These are phyloP conservation scores for Trimorus sp. DNA, from an alignment of 2,888 invertebrate genomes.

Conservation along the genomic window DNA sequence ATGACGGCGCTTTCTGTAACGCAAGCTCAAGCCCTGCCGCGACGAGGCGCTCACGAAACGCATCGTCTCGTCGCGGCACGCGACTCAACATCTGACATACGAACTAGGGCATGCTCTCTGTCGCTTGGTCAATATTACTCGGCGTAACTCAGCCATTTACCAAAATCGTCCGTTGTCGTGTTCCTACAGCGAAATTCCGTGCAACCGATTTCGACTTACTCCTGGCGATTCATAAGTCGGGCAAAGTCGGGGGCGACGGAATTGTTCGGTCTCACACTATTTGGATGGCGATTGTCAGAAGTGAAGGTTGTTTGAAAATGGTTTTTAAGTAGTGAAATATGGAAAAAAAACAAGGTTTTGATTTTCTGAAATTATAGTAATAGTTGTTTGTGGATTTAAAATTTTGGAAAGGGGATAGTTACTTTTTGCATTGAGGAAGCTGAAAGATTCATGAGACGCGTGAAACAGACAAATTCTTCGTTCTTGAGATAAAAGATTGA, in stretches of 20 bases:
- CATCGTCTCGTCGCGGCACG: conserved; percentile 29
- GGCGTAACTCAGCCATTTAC: conserved; percentile 42
- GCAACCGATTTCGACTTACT: conserved; percentile 41
- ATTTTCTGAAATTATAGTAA: too few species aligned
- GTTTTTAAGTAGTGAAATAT: too few species aligned
- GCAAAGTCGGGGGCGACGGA: neutral
- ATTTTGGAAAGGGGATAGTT: too few species aligned
- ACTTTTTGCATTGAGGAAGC: too few species aligned
- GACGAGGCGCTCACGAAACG: conserved; percentile 20
- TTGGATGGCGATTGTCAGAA: too few species aligned
- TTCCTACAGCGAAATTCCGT: conserved; percentile 63
- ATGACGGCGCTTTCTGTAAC: conserved; percentile 52
- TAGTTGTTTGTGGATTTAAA: too few species aligned
- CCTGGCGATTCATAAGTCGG: neutral
- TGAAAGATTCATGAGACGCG: too few species aligned
- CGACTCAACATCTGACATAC: neutral
- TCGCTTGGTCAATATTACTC: conserved; percentile 56
- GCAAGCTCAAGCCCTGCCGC: conserved; percentile 39
- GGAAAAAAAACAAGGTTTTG: too few species aligned
- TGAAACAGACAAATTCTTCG: too few species aligned
- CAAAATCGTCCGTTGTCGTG: conserved; percentile 64
- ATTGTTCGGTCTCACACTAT: neutral
- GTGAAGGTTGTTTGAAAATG: too few species aligned
- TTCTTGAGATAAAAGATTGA: too few species aligned
- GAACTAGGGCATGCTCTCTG: conserved; percentile 56